Percentiles rank a stretch among this genome's conserved stretches.
Evolutionary conservation across 2,113 vertebrate genomes (phyloP).

Genomic region (Cepphus grylle): DNA sequence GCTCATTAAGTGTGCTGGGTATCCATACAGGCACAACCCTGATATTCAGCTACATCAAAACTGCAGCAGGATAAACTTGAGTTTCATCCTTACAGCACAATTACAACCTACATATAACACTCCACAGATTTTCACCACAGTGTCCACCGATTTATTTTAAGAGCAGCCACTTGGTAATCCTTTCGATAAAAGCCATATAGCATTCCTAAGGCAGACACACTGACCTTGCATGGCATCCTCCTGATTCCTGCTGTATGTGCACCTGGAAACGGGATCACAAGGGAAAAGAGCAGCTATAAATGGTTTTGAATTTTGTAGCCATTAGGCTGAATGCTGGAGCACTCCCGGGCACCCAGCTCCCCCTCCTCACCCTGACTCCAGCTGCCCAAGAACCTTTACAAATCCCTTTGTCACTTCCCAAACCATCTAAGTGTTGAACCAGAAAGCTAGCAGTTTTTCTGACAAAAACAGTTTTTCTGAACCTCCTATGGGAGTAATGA

Average conservation of each 20-base stretch:
- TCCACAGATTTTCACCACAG: not conserved
- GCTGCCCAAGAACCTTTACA: not conserved
- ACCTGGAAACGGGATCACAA: not conserved
- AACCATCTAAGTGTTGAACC: not conserved
- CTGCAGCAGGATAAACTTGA: not conserved
- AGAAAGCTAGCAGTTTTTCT: constrained; percentile 16
- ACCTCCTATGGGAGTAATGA: constrained; percentile 2
- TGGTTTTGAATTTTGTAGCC: not conserved
- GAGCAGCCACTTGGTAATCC: not conserved
- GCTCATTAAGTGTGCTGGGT: not conserved
- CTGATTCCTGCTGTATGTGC: not conserved
- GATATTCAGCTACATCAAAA: not conserved
- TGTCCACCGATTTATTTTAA: not conserved
- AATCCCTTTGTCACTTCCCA: not conserved
- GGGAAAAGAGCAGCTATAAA: not conserved
- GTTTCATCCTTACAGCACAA: not conserved
- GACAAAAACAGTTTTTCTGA: not conserved
- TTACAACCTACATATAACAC: not conserved
- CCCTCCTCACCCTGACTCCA: not conserved
- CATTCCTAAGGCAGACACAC: not conserved
- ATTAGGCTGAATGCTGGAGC: not conserved
- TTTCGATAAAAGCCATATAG: not conserved
- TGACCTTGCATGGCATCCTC: not conserved
- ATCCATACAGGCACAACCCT: not conserved
- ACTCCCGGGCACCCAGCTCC: not conserved